A percentile compares a stretch with the other conserved stretches of the same genome.
phyloP scores from a whole-genome alignment of 2,888 invertebrate genomes.

The Chrysopilus asiliformis region DNA sequence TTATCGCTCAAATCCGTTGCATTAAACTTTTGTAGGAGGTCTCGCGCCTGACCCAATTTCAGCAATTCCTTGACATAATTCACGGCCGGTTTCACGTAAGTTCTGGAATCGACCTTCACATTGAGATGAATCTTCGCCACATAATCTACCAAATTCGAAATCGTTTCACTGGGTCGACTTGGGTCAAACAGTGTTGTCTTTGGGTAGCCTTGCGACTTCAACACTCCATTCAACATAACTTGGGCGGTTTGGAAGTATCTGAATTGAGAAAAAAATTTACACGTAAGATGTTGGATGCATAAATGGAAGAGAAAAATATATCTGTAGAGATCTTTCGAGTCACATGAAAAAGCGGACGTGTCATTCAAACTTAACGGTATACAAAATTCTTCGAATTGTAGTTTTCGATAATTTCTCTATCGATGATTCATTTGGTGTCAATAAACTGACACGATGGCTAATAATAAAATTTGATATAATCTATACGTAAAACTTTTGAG shows the following conservation, averaged over 20 bases:
- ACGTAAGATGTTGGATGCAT: neutral
- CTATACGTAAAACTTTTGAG: no score
- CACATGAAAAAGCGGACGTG: no score
- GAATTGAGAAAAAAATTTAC: constrained; percentile 20
- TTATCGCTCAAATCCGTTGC: constrained; percentile 60
- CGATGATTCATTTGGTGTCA: no score
- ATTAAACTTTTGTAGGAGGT: constrained; percentile 50
- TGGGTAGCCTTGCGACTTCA: constrained; percentile 63
- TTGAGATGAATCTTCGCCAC: constrained; percentile 55
- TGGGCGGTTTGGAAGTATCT: constrained; percentile 57
- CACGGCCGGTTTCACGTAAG: constrained; percentile 63
- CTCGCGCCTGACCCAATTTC: constrained; percentile 54
- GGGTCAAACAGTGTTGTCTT: constrained; percentile 56
- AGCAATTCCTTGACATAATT: constrained; percentile 58
- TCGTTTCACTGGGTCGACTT: constrained; percentile 52
- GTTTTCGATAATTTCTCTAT: no score
- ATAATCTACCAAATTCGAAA: constrained; percentile 54
- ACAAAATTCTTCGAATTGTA: no score
- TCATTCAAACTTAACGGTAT: no score
- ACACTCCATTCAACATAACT: constrained; percentile 58
- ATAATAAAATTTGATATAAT: no score
- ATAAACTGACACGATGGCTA: no score
- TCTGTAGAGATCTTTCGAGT: no score
- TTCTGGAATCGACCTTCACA: constrained; percentile 54
- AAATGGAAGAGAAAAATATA: constrained; percentile 1